These are phyloP conservation scores for Malacoctenus gilli DNA, from an alignment of 2,797 vertebrate genomes.

Conservation along the genomic window DNA sequence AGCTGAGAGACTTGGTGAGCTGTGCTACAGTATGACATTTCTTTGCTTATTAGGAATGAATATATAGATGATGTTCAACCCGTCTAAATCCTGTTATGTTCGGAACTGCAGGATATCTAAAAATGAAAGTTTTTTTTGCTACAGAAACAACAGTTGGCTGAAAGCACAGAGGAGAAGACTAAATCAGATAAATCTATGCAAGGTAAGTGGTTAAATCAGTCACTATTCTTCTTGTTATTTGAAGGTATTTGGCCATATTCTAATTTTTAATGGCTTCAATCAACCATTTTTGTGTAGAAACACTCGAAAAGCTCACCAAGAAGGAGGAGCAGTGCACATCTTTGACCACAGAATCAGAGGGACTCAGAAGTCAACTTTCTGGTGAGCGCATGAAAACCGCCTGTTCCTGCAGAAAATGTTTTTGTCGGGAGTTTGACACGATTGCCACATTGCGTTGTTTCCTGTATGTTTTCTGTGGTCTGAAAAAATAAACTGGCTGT, in stretches of 20 bases:
- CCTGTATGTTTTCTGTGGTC: neutral
- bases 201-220: slow-evolving; percentile 77
- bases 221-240: neutral
- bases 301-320: slow-evolving; percentile 83
- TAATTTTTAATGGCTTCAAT: neutral
- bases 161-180: slow-evolving; percentile 82
- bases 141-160: slow-evolving; percentile 87
- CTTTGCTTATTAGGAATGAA: too few species aligned
- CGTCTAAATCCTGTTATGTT: too few species aligned
- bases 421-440: neutral
- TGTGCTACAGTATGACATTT: neutral
- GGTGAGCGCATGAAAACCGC: slow-evolving; percentile 74
- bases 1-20: slow-evolving; percentile 89
- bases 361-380: slow-evolving; percentile 83
- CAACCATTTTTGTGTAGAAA: slow-evolving; percentile 78
- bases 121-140: slow-evolving; percentile 39
- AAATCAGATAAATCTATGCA: slow-evolving; percentile 86
- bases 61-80: too few species aligned
- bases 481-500: slow-evolving; percentile 3
- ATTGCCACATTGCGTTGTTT: neutral
- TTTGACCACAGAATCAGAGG: slow-evolving; percentile 84
- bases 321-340: slow-evolving; percentile 87
- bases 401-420: neutral
- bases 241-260: neutral
- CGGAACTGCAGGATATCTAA: too few species aligned